phyloP scores from a whole-genome alignment of 1,140 invertebrate species.

The Bombyx mandarina region DNA sequence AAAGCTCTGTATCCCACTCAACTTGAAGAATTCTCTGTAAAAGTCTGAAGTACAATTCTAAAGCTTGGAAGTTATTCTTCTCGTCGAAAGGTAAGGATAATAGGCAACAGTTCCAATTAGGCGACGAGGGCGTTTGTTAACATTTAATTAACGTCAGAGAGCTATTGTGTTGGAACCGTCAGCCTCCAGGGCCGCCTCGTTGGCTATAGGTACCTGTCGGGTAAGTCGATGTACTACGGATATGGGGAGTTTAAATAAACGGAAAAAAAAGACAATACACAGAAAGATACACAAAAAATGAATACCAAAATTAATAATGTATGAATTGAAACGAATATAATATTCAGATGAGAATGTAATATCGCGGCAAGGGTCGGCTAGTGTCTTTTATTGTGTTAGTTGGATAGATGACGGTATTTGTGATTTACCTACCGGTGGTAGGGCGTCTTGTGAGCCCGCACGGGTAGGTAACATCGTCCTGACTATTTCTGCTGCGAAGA shows the following conservation, averaged over 20 bases:
- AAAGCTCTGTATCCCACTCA: constrained; percentile 19
- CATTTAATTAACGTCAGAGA: constrained; percentile 68
- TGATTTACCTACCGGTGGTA: too few relatives aligned
- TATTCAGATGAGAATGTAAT: too few relatives aligned
- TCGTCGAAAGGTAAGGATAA: constrained; percentile 64
- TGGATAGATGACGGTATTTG: too few relatives aligned
- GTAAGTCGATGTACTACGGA: constrained; percentile 16
- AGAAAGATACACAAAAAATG: too few relatives aligned
- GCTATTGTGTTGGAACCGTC: constrained; percentile 54
- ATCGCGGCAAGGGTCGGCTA: too few relatives aligned
- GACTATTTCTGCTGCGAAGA: too few relatives aligned
- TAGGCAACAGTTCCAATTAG: constrained; percentile 70
- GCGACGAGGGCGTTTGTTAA: constrained; percentile 69
- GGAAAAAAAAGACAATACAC: too few relatives aligned
- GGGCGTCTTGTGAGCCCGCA: too few relatives aligned
- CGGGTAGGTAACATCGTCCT: too few relatives aligned
- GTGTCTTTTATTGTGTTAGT: too few relatives aligned
- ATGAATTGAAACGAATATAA: too few relatives aligned
- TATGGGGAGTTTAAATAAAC: constrained; percentile 2
- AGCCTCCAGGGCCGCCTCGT: constrained; percentile 32
- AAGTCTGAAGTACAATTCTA: constrained; percentile 54
- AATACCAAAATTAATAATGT: too few relatives aligned
- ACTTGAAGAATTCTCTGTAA: constrained; percentile 34
- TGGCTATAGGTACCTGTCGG: constrained; percentile 10
- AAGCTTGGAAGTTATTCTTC: constrained; percentile 56